Evolutionary conservation across 1,140 invertebrate species (phyloP).

Genomic region (Eciton burchellii): DNA sequence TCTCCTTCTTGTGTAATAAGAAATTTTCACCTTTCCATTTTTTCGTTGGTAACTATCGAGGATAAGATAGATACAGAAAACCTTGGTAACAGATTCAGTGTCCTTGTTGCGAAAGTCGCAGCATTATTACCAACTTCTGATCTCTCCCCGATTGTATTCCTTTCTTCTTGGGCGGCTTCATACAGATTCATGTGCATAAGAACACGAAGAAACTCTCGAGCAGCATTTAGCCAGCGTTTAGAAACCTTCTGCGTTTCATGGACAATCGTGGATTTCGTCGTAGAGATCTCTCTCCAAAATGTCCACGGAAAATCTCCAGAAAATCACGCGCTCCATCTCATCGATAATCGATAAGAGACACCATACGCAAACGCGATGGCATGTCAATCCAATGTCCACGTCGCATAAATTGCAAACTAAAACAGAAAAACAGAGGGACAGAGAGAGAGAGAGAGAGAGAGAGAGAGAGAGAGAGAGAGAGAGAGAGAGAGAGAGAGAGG

Average conservation of each 20-base stretch:
- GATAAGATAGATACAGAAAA: background rate
- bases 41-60: background rate
- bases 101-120: too few species aligned
- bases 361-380: background rate
- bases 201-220: too few species aligned
- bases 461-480: conserved; percentile 18
- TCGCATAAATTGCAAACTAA: conserved; percentile 52
- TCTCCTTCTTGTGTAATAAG: background rate
- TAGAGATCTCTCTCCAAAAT: background rate
- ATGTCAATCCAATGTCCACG: conserved; percentile 45
- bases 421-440: too few species aligned
- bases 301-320: conserved; percentile 3
- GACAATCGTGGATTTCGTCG: background rate
- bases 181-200: too few species aligned
- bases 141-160: background rate
- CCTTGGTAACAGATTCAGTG: background rate
- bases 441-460: conserved; percentile 19
- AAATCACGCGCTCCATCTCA: conserved; percentile 33
- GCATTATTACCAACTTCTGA: too few species aligned
- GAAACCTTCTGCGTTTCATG: background rate
- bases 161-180: background rate
- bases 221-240: too few species aligned
- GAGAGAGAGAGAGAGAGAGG: conserved; percentile 18
- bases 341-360: conserved; percentile 31
- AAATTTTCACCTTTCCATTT: conserved; percentile 4